Base-by-base conservation (phyloP, 2,888 invertebrate species). In the Punctoribates punctum region DNA sequence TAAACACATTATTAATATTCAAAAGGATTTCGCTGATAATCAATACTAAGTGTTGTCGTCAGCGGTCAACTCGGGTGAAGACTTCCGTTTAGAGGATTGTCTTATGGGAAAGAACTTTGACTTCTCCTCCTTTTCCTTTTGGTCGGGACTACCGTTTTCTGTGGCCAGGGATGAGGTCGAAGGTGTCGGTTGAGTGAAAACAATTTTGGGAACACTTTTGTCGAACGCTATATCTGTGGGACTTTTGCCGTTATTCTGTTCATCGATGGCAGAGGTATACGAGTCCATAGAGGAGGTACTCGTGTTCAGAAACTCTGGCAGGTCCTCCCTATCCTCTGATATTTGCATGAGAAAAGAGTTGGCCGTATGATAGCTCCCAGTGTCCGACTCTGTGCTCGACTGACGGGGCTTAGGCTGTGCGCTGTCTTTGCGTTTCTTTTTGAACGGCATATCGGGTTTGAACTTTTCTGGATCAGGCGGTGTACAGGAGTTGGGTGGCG, bases 341-440 rank as follows among this genome's bases (percentile, higher is more conserved):
- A 75, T 75, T 70, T 65, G 67, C 20, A 23, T 23, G 5, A 75
- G 62, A 23, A 72, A 72, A 15, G 77, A 77, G 27, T 46, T 34
- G 25, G 75, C 77, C 20, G 77, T 77, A 34, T 70, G 70, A 75
- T 77, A 77, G 48, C 77, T 77, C 5, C 60, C 73, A 8, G 75
- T 75, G 27, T 77, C 77, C 23, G 60, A 57, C 23, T 77, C 77
- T 20, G 77, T 77, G 11, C 75, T 75, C 51, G 77, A 67, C 67
- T 77, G 77, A 51, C 57, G 60, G 6, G 73, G 76, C n/a, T 38
- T 73, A 57, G 6, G 51, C n/a, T 51, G 51, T 51, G 15, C 3
- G n/a, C 11, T 38, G 6, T 76, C 76, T 73, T 65, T 46, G 27
- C 76, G 25, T 76, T 65, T 73, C 34, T 76, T 76, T 51, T 65